Conservation (phyloP, 2,113 vertebrate species). For the Speoplatyrhinus poulsoni region DNA sequence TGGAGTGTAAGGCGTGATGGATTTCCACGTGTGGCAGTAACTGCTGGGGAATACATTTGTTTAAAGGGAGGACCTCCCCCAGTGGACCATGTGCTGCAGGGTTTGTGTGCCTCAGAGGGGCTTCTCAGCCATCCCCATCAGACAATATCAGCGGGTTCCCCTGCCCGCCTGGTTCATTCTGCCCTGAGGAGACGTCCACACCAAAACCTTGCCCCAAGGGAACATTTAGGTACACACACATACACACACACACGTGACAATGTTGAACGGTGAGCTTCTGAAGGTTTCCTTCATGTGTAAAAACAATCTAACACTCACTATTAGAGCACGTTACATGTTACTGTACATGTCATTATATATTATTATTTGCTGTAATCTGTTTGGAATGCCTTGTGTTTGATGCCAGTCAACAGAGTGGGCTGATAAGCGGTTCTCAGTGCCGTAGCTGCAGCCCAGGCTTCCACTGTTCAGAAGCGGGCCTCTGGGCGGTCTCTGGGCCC, state of each 20-base stretch:
- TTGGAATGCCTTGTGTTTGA: constrained; percentile 11
- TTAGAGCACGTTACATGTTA: background rate
- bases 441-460: constrained; percentile 77
- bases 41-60: constrained; percentile 12
- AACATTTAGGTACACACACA: constrained; percentile 71
- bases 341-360: background rate
- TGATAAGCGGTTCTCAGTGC: constrained; percentile 69
- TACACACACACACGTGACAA: background rate
- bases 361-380: background rate
- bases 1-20: background rate
- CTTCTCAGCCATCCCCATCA: constrained; percentile 75
- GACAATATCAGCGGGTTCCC: constrained; percentile 73
- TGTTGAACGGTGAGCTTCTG: no score
- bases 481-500: constrained; percentile 68
- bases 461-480: constrained; percentile 77
- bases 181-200: constrained; percentile 49
- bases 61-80: constrained; percentile 70
- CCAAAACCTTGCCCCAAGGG: constrained; percentile 76
- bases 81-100: constrained; percentile 85
- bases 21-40: background rate
- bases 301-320: no score
- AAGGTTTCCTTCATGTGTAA: no score
- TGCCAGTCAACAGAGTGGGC: constrained; percentile 64
- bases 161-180: constrained; percentile 75
- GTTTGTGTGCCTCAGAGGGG: constrained; percentile 84